Conservation (phyloP, 2,888 invertebrate species). For the Sinotaia quadrata region DNA sequence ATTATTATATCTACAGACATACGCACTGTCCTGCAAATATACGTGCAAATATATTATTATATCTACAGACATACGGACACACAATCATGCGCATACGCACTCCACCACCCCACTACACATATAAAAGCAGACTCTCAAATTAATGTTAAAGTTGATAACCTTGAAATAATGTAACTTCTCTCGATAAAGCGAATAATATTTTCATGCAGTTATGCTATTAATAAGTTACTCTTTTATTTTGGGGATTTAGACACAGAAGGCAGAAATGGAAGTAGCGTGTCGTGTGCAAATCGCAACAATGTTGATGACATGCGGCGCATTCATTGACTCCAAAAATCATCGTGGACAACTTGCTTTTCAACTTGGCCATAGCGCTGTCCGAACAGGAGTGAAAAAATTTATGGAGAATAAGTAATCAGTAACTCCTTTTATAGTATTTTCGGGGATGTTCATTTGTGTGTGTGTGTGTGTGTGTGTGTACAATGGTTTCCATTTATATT, state of each 20-base stretch:
- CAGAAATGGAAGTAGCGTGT: neutral
- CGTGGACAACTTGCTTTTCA: neutral
- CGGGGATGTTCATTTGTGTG: slow-evolving; percentile 4
- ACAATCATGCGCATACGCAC: no score
- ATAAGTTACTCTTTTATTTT: no score
- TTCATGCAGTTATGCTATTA: no score
- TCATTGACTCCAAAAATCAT: slow-evolving; percentile 1
- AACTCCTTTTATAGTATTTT: neutral
- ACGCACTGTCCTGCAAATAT: no score
- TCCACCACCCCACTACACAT: no score
- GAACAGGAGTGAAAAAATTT: slow-evolving; percentile 2
- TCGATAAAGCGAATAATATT: no score
- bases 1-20: no score
- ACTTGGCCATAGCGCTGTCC: neutral
- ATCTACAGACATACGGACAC: no score
- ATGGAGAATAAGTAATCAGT: slow-evolving; percentile 5
- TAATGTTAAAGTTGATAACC: no score
- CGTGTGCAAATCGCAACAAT: slow-evolving; percentile 16
- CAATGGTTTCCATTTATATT: neutral
- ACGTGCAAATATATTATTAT: no score
- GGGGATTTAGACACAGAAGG: neutral
- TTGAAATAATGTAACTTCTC: no score
- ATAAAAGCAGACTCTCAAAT: no score
- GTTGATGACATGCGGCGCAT: slow-evolving; percentile 19
- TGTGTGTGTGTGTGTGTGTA: slow-evolving; percentile 8